Percentiles rank a stretch among this genome's conserved stretches.
Evolutionary conservation across 2,888 invertebrate species (phyloP).

Genomic region (Ormyrus labotus): DNA sequence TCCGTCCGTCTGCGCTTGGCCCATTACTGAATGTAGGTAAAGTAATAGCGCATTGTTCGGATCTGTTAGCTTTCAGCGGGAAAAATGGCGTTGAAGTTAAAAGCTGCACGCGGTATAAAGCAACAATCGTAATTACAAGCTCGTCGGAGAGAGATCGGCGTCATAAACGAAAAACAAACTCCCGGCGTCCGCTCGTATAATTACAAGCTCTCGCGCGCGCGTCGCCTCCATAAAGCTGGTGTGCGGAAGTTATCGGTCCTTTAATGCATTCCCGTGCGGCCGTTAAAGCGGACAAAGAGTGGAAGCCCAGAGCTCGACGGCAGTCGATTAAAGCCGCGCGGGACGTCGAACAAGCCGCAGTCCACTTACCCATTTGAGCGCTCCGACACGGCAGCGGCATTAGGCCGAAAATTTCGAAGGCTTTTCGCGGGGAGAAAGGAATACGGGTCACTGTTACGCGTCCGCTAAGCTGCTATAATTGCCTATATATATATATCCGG

Average conservation of each 20-base stretch:
- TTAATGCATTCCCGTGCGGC: background rate
- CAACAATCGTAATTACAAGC: constrained; percentile 16
- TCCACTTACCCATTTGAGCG: constrained; percentile 52
- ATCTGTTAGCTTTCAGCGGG: no score
- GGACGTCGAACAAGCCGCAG: background rate
- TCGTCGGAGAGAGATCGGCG: background rate
- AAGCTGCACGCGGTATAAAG: background rate
- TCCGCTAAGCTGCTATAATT: constrained; percentile 47
- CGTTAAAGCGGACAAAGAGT: background rate
- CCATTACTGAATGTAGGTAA: no score
- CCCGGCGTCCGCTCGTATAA: no score
- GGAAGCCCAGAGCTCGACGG: constrained; percentile 10
- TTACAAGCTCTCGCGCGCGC: no score
- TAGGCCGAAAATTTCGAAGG: constrained; percentile 35
- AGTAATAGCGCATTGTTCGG: no score
- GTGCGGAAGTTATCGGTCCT: no score
- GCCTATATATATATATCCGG: background rate
- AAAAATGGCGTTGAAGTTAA: no score
- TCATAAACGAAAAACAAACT: no score
- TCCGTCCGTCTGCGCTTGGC: no score
- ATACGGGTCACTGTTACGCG: constrained; percentile 54
- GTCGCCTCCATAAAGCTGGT: no score
- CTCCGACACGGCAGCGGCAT: constrained; percentile 22
- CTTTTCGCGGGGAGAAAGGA: constrained; percentile 28
- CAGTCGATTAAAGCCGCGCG: constrained; percentile 29